A percentile compares a stretch with the other conserved stretches of the same genome.
These are phyloP conservation scores for Mallateleia sp. DNA, from an alignment of 2,888 invertebrate genomes.

Conservation along the genomic window DNA sequence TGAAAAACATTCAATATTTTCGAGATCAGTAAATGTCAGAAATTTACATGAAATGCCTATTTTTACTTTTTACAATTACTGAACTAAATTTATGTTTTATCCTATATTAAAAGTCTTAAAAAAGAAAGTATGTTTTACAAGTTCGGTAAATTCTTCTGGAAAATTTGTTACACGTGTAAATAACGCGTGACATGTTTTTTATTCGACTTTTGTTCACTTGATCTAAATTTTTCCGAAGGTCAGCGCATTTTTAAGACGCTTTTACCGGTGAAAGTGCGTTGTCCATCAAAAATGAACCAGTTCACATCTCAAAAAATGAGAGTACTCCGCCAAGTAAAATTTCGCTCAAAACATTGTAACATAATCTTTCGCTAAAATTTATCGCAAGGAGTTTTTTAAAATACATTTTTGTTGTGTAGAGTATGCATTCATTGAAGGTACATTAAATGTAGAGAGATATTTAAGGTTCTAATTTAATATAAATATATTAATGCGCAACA, in stretches of 20 bases:
- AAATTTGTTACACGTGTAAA: slow-evolving; percentile 2
- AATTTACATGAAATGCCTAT: slow-evolving; percentile 33
- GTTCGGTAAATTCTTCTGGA: background rate
- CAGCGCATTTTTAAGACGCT: slow-evolving; percentile 40
- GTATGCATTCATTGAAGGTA: slow-evolving; percentile 52
- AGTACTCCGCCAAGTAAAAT: slow-evolving; percentile 39
- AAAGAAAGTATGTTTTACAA: slow-evolving; percentile 23
- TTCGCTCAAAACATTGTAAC: slow-evolving; percentile 52
- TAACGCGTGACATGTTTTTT: slow-evolving; percentile 1
- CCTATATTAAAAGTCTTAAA: slow-evolving; percentile 26
- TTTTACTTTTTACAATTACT: slow-evolving; percentile 41
- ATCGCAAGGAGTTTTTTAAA: slow-evolving; percentile 6
- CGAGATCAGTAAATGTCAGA: slow-evolving; percentile 52
- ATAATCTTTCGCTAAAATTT: slow-evolving; percentile 37
- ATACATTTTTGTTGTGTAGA: slow-evolving; percentile 14
- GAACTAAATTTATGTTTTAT: slow-evolving; percentile 38
- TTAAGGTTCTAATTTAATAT: slow-evolving; percentile 40
- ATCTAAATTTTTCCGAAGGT: slow-evolving; percentile 62
- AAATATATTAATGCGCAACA: slow-evolving; percentile 49
- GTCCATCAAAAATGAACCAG: slow-evolving; percentile 65
- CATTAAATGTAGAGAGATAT: slow-evolving; percentile 36
- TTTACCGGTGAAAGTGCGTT: slow-evolving; percentile 70
- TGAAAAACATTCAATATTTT: slow-evolving; percentile 52
- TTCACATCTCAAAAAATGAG: slow-evolving; percentile 36
- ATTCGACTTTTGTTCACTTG: slow-evolving; percentile 35